Evolutionary conservation across 2,888 invertebrate species (phyloP).

Genomic region (Caenorhabditis sp.): DNA sequence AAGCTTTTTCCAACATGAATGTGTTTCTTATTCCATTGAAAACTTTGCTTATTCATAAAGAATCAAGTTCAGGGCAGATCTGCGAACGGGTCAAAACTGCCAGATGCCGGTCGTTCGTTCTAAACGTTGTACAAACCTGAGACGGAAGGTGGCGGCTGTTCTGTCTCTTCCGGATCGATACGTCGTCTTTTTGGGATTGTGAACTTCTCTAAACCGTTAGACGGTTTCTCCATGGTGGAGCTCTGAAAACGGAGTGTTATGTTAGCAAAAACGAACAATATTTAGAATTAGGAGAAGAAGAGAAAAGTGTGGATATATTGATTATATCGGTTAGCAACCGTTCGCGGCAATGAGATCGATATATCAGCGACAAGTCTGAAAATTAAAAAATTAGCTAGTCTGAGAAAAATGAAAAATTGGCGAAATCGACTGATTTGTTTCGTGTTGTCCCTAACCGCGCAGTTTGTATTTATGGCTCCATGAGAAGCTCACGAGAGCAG

Average conservation of each 20-base stretch:
- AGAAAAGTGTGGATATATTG: background rate
- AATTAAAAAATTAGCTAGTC: background rate
- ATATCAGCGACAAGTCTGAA: background rate
- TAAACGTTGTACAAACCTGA: constrained; percentile 20
- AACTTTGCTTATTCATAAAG: no score
- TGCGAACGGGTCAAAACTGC: constrained; percentile 1
- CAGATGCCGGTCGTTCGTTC: no score
- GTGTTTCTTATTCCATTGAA: no score
- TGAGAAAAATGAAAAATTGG: background rate
- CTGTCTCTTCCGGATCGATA: background rate
- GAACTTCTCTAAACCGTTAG: background rate
- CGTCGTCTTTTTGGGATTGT: constrained; percentile 31
- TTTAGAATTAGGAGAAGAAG: background rate
- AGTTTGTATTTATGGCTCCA: no score
- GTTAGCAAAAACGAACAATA: background rate
- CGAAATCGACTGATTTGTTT: no score
- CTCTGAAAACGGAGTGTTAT: constrained; percentile 14
- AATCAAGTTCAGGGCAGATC: no score
- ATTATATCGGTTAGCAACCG: background rate
- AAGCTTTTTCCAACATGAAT: no score
- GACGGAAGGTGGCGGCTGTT: background rate
- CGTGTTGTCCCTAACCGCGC: background rate
- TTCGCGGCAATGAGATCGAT: background rate
- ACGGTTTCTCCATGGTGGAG: constrained; percentile 5
- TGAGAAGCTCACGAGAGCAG: no score